These are phyloP conservation scores for Erpornis zantholeuca DNA, from an alignment of 2,113 vertebrate genomes.

Conservation along the genomic window DNA sequence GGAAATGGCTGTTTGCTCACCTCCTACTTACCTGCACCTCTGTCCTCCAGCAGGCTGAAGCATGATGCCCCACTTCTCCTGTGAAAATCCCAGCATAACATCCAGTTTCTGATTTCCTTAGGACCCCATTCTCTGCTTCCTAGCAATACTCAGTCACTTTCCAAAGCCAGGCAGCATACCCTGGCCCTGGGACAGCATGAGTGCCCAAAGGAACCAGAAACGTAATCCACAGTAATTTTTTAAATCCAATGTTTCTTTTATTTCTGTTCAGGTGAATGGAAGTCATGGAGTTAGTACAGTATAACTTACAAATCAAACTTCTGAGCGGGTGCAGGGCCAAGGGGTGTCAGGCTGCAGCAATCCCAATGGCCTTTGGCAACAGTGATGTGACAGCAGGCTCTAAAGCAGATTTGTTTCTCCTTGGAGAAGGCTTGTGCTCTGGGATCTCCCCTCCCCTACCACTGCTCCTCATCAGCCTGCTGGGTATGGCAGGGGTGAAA, in stretches of 20 bases:
- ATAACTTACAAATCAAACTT: conserved; percentile 9
- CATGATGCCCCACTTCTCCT: not conserved
- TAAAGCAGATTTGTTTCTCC: not conserved
- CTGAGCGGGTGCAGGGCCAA: not conserved
- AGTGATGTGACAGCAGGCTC: not conserved
- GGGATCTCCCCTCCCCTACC: not conserved
- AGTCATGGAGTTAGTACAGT: conserved; percentile 42
- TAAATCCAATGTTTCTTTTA: conserved; percentile 43
- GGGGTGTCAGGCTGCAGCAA: not conserved
- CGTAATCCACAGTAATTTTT: not conserved
- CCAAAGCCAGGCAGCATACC: not conserved
- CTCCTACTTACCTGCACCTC: not conserved
- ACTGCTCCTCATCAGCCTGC: not conserved
- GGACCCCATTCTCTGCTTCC: not conserved
- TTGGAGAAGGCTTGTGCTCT: conserved; percentile 15
- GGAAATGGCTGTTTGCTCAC: not conserved
- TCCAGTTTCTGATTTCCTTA: not conserved
- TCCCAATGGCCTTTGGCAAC: conserved; percentile 32
- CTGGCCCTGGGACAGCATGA: fast-evolving
- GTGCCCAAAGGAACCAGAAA: not conserved
- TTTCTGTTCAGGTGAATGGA: conserved; percentile 54
- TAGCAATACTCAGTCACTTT: not conserved
- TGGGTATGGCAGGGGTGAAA: not conserved
- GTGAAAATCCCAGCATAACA: not conserved
- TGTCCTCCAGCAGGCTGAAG: not conserved